A percentile compares a stretch with the other conserved stretches of the same genome.
Evolutionary conservation across 2,888 invertebrate species (phyloP).

Genomic region (Didymodactylos carnosus): DNA sequence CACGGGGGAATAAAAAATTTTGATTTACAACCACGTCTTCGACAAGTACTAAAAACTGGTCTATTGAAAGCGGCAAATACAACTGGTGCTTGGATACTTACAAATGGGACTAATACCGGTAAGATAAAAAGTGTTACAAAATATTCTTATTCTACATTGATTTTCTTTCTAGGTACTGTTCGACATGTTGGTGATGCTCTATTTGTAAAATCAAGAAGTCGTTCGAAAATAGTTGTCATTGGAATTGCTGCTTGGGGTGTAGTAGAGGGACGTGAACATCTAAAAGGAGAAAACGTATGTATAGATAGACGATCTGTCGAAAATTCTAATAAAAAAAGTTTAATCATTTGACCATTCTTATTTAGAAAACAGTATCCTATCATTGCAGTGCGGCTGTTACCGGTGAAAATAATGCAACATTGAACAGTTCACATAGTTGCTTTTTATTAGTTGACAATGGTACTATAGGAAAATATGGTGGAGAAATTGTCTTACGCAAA

Average conservation of each 20-base stretch:
- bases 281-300: slow-evolving; percentile 62
- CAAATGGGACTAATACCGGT: slow-evolving; percentile 43
- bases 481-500: slow-evolving; percentile 68
- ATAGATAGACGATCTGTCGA: too few species aligned
- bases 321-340: too few species aligned
- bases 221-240: slow-evolving; percentile 65
- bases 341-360: too few species aligned
- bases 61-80: slow-evolving; percentile 87
- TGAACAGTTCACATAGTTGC: slow-evolving; percentile 90
- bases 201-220: slow-evolving; percentile 33
- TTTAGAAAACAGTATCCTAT: slow-evolving; percentile 32
- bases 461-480: slow-evolving; percentile 54
- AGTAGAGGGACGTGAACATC: slow-evolving; percentile 74
- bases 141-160: too few species aligned
- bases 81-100: slow-evolving; percentile 94
- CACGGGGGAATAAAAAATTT: slow-evolving; percentile 95
- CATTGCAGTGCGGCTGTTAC: slow-evolving; percentile 32
- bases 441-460: slow-evolving; percentile 97
- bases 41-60: slow-evolving; percentile 78
- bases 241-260: slow-evolving; percentile 98
- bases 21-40: slow-evolving; percentile 78
- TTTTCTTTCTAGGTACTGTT: too few species aligned
- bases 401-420: slow-evolving; percentile 54
- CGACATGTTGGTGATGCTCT: slow-evolving; percentile 13
- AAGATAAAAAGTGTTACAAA: too few species aligned